phyloP scores from a whole-genome alignment of 2,888 invertebrate genomes.

The Euplexia lucipara region DNA sequence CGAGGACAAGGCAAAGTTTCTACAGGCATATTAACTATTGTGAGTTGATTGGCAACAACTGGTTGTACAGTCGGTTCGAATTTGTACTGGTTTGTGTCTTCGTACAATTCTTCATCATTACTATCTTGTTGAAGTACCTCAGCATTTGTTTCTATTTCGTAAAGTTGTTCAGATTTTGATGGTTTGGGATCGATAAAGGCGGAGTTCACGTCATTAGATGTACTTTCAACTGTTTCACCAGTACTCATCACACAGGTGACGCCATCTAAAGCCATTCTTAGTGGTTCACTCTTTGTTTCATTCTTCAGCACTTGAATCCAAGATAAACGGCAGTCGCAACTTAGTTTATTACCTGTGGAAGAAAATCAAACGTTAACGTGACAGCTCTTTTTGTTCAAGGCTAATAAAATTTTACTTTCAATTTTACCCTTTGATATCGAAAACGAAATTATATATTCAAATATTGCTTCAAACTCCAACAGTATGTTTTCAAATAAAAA shows the following conservation, averaged over 20 bases:
- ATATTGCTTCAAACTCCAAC: constrained; percentile 31
- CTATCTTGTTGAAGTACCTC: constrained; percentile 73
- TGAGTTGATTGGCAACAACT: constrained; percentile 73
- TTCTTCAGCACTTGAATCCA: constrained; percentile 95
- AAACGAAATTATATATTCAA: constrained; percentile 45
- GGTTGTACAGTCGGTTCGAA: constrained; percentile 77
- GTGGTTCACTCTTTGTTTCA: constrained; percentile 93
- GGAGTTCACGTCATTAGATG: constrained; percentile 45
- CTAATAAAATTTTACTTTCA: no score
- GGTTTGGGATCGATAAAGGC: constrained; percentile 52
- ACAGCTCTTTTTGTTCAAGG: not conserved
- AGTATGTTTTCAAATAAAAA: constrained; percentile 40
- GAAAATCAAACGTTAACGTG: constrained; percentile 26
- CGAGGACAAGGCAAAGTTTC: constrained; percentile 81
- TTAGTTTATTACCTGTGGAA: constrained; percentile 94
- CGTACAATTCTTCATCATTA: constrained; percentile 74
- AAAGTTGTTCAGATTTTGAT: constrained; percentile 69
- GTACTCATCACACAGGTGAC: constrained; percentile 90
- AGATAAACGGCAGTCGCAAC: constrained; percentile 95
- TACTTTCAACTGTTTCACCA: constrained; percentile 60
- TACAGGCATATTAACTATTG: constrained; percentile 77
- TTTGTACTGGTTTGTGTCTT: constrained; percentile 75
- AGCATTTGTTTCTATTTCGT: constrained; percentile 72
- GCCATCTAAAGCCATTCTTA: constrained; percentile 93
- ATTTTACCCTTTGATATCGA: not conserved